Base-by-base conservation (phyloP, 1,140 invertebrate genomes). In the Drosophila nebulosa region DNA sequence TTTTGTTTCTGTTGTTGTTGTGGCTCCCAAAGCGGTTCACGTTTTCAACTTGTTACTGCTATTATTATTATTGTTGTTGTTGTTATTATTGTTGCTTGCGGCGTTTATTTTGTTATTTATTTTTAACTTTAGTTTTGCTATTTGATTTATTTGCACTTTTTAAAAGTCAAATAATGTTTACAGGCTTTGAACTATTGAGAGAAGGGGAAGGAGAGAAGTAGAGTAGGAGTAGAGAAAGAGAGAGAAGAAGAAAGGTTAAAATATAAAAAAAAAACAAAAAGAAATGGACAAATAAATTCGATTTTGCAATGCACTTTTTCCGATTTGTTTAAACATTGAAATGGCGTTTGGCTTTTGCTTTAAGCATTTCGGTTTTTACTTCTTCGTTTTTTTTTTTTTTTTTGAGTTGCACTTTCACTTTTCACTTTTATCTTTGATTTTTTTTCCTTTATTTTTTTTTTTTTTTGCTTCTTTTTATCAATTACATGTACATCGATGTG, bases 321-420 rank as follows among this genome's bases (percentile, higher is more conserved):
- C 52, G 52, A 55, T 55, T 55, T 55, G 52, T 55, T 55, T 55
- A 55, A 55, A 55, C 52, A 55, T 55, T 30, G 26, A 30, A 26
- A 26, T 26, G 52, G 39, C 39, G 18, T 46, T 46, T 46, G 39
- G 69, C 53, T 57, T 69, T 69, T 70, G 68, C 53, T 58, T 53
- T 26, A 67, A 30, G 7, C 4, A 62, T 64, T 58, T 69, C 42
- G 39, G 69, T 42, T 64, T 64, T 62, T 77, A n/a, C n/a, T n/a
- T n/a, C 39, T 57, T 21, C 22, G 10, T 36, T 16, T 36, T 22
- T 39, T 7, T 60, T 26, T 60, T 46, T 46, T 22, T 24, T 55
- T 24, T 74, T 27, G 24, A 69, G 61, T 81, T 86, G 79, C 83
- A 88, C 83, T 88, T 88, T 88, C 83, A 88, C 83, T 88, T 88